Percentiles rank a stretch among this genome's conserved stretches.
Evolutionary conservation across 2,797 vertebrate genomes (phyloP).

Genomic region (Potorous gilbertii): DNA sequence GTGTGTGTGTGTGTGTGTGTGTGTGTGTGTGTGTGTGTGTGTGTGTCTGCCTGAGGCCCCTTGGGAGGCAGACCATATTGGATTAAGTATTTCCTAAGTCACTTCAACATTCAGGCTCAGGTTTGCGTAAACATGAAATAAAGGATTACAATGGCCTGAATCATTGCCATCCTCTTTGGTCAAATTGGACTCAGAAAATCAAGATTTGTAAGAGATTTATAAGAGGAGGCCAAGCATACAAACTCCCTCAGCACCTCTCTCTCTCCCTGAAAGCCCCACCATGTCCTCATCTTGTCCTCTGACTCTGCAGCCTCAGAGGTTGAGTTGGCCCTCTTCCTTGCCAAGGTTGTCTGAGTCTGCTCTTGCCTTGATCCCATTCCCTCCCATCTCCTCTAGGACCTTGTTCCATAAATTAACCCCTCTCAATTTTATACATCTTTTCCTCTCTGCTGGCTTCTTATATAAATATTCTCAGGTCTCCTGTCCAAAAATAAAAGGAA

Average conservation of each 20-base stretch:
- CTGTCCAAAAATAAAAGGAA: background rate
- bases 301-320: fast-evolving
- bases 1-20: background rate
- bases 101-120: background rate
- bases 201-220: background rate
- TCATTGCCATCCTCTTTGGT: background rate
- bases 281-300: background rate
- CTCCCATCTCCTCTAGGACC: background rate
- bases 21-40: background rate
- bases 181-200: background rate
- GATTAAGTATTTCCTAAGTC: background rate
- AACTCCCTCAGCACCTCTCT: background rate
- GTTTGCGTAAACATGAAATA: background rate
- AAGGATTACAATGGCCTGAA: background rate
- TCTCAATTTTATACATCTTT: background rate
- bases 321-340: background rate
- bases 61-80: background rate
- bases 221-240: background rate
- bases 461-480: background rate
- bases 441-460: background rate
- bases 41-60: background rate
- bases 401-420: background rate
- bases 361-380: background rate
- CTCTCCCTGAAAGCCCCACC: background rate
- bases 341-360: background rate